Evolutionary conservation across 2,797 vertebrate species (phyloP).

Genomic region (Chromobotia macracanthus): DNA sequence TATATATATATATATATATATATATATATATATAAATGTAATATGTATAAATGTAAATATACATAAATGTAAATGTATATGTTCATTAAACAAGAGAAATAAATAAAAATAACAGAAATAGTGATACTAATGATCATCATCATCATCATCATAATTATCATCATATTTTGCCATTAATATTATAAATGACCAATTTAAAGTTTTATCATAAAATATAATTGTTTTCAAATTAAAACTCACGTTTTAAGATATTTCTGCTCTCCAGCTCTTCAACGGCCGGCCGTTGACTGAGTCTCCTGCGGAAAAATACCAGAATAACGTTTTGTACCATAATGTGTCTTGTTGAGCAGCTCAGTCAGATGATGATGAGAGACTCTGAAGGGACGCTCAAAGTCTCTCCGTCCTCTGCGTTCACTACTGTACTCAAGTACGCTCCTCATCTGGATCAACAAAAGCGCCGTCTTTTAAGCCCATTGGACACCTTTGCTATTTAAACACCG

Average conservation of each 20-base stretch:
- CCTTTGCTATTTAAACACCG: neutral
- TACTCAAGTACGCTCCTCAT: conserved; percentile 76
- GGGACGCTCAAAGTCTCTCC: conserved; percentile 74
- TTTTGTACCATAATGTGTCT: conserved; percentile 87
- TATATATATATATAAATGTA: too few species aligned
- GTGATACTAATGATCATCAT: too few species aligned
- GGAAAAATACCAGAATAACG: conserved; percentile 93
- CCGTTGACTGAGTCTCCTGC: conserved; percentile 98
- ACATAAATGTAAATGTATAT: too few species aligned
- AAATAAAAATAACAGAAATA: too few species aligned
- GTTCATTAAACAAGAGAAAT: too few species aligned
- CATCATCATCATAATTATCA: too few species aligned
- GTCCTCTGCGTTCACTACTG: conserved; percentile 73
- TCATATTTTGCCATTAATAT: too few species aligned
- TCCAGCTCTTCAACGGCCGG: conserved; percentile 97
- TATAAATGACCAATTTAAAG: too few species aligned
- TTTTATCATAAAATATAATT: neutral
- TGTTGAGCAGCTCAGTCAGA: neutral
- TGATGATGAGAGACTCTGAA: conserved; percentile 56
- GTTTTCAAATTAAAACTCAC: conserved; percentile 78
- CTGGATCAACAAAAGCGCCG: conserved; percentile 64
- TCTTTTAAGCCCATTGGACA: conserved; percentile 18
- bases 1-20: too few species aligned
- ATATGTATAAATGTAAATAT: too few species aligned
- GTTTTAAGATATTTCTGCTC: conserved; percentile 96